phyloP scores from a whole-genome alignment of 1,140 invertebrate genomes.

The Monochamus saltuarius region DNA sequence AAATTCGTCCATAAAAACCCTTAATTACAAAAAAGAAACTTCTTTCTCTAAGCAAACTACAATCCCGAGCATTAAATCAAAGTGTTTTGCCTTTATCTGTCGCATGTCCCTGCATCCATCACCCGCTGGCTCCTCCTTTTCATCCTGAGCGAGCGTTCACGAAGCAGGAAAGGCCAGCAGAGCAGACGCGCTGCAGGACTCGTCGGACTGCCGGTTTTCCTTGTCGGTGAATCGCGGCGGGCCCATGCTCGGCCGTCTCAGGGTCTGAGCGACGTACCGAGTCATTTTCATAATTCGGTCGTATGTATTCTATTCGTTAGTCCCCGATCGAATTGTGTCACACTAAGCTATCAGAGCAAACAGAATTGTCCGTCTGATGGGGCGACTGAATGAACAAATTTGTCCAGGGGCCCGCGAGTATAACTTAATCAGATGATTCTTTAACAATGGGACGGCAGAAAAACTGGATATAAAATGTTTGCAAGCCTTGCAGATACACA shows the following conservation, averaged over 20 bases:
- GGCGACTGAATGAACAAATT: too few species aligned
- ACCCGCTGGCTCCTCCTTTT: slow-evolving; percentile 41
- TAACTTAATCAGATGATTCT: too few species aligned
- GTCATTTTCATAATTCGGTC: slow-evolving; percentile 63
- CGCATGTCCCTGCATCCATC: slow-evolving; percentile 45
- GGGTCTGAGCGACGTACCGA: slow-evolving; percentile 31
- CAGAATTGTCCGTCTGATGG: too few species aligned
- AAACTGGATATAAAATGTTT: too few species aligned
- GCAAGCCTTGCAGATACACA: too few species aligned
- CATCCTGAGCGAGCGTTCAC: slow-evolving; percentile 24
- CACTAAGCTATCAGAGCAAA: slow-evolving; percentile 19
- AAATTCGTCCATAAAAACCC: slow-evolving; percentile 41
- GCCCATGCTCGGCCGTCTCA: slow-evolving; percentile 24
- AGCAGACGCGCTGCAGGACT: neutral
- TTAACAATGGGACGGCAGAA: too few species aligned
- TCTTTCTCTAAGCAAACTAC: slow-evolving; percentile 47
- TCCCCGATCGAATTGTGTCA: slow-evolving; percentile 26
- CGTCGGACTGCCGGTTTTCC: neutral
- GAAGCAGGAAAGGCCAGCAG: slow-evolving; percentile 4
- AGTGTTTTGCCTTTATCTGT: slow-evolving; percentile 51
- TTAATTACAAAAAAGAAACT: slow-evolving; percentile 49
- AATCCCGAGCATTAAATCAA: slow-evolving; percentile 48
- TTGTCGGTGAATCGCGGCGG: slow-evolving; percentile 10
- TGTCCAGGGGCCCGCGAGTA: too few species aligned
- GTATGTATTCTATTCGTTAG: slow-evolving; percentile 57